These are phyloP conservation scores for Standfussiana lucernea DNA, from an alignment of 2,888 invertebrate species.

Conservation along the genomic window DNA sequence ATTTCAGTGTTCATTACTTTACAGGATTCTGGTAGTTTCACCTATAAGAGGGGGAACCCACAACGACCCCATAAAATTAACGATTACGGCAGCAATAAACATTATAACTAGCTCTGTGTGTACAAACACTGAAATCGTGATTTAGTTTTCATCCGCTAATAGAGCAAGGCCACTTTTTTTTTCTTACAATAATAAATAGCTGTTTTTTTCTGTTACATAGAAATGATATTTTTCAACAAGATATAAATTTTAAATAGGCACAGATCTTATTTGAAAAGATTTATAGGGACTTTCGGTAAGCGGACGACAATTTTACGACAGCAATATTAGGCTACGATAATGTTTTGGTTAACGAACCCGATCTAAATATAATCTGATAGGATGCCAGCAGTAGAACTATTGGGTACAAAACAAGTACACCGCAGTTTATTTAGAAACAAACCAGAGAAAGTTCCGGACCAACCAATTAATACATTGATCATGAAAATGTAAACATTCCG, in stretches of 20 bases:
- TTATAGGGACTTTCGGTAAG: not conserved
- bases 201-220: slow-evolving; percentile 14
- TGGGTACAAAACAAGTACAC: slow-evolving; percentile 32
- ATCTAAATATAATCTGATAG: slow-evolving; percentile 55
- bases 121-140: slow-evolving; percentile 44
- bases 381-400: slow-evolving; percentile 50
- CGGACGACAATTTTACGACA: slow-evolving; percentile 31
- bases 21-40: slow-evolving; percentile 30
- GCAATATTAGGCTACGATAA: slow-evolving; percentile 39
- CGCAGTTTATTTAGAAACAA: slow-evolving; percentile 51
- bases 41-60: slow-evolving; percentile 15
- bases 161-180: slow-evolving; percentile 58
- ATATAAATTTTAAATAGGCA: slow-evolving; percentile 16
- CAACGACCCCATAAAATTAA: slow-evolving; percentile 42
- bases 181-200: slow-evolving; percentile 40
- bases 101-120: slow-evolving; percentile 30
- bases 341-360: slow-evolving; percentile 61
- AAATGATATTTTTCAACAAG: slow-evolving; percentile 16
- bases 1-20: not conserved
- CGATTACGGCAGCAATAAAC: slow-evolving; percentile 45
- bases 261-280: slow-evolving; percentile 21
- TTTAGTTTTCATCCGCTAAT: slow-evolving; percentile 48
- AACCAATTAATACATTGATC: slow-evolving; percentile 49
- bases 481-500: slow-evolving; percentile 13
- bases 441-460: slow-evolving; percentile 29